A percentile compares a stretch with the other conserved stretches of the same genome.
Evolutionary conservation across 2,888 invertebrate species (phyloP).

Genomic region (Hyposoter didymator): DNA sequence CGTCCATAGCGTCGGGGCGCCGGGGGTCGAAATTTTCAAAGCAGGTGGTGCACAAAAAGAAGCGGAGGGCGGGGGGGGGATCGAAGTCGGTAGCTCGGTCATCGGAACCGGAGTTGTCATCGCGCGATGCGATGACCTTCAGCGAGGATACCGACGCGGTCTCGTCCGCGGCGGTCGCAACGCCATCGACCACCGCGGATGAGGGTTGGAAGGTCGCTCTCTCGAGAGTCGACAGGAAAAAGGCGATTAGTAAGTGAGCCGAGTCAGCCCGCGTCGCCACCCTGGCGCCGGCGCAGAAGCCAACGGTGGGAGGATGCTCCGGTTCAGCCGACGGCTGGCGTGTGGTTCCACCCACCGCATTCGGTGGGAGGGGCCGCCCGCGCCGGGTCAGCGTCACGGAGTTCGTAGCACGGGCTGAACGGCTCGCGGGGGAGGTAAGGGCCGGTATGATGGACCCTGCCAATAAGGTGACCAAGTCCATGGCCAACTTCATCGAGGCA

Average conservation of each 20-base stretch:
- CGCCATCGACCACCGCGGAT: no score
- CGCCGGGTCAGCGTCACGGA: background rate
- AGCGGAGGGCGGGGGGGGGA: fast-evolving
- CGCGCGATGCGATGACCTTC: no score
- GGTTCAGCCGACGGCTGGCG: background rate
- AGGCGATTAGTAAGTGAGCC: no score
- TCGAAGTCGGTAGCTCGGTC: no score
- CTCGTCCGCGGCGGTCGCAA: no score
- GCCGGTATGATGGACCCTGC: background rate
- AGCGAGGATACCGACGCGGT: no score
- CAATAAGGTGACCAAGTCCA: background rate
- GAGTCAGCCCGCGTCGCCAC: no score
- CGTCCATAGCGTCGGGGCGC: no score
- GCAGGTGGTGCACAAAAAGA: background rate
- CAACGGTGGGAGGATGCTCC: no score
- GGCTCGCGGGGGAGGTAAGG: background rate
- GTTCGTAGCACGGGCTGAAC: background rate
- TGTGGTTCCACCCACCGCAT: background rate
- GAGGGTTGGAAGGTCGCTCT: no score
- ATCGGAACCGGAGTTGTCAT: background rate
- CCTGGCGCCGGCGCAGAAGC: no score
- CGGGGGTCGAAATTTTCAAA: background rate
- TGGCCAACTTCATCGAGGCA: background rate
- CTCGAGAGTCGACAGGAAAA: no score
- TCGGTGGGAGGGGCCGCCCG: background rate